These are phyloP conservation scores for Harpalus rubripes DNA, from an alignment of 2,888 invertebrate genomes.

Conservation along the genomic window DNA sequence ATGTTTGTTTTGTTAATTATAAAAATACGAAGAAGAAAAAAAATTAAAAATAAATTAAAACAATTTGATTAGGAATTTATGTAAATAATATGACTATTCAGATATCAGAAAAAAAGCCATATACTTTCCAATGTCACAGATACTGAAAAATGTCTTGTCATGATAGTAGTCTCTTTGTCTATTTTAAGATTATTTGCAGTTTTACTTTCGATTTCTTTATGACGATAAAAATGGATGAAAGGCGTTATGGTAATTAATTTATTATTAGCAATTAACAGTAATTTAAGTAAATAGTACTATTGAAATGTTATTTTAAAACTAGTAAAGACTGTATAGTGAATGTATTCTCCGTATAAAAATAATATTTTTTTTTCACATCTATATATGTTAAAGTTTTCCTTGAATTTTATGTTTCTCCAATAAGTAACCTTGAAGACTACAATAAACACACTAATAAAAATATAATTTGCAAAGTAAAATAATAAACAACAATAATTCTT, in stretches of 20 bases:
- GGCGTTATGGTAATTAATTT: neutral
- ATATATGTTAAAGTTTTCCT: slow-evolving; percentile 40
- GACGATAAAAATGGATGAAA: neutral
- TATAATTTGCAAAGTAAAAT: slow-evolving; percentile 21
- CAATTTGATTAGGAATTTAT: neutral
- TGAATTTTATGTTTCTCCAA: slow-evolving; percentile 9
- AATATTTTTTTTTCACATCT: neutral
- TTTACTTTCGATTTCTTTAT: neutral
- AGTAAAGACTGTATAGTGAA: neutral
- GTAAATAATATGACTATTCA: neutral
- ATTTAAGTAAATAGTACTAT: neutral
- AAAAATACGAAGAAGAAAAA: too few species aligned
- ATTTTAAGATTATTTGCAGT: neutral
- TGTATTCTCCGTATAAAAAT: neutral
- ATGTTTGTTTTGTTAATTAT: too few species aligned
- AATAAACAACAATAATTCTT: slow-evolving; percentile 26
- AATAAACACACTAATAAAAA: slow-evolving; percentile 9
- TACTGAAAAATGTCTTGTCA: neutral
- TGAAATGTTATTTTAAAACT: neutral
- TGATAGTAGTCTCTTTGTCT: neutral
- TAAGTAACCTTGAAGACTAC: slow-evolving; percentile 14
- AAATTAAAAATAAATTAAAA: neutral
- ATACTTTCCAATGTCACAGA: neutral
- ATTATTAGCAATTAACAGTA: slow-evolving; percentile 1
- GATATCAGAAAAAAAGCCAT: neutral